Percentiles rank a stretch among this genome's conserved stretches.
Evolutionary conservation across 2,888 invertebrate genomes (phyloP).

Genomic region (Kryphioiulus occultus): DNA sequence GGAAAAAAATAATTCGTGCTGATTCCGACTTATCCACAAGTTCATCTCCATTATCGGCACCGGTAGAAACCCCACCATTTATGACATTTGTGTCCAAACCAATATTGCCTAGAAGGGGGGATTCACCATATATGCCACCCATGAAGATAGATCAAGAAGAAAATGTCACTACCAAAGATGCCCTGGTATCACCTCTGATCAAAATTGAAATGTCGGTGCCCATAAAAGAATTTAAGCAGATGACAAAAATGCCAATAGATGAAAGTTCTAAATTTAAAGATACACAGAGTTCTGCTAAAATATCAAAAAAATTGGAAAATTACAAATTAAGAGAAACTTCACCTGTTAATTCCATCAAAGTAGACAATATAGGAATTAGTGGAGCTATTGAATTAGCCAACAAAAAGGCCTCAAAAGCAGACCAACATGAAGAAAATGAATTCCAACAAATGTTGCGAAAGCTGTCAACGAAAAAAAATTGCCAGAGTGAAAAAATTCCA

Average conservation of each 20-base stretch:
- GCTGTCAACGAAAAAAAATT: background rate
- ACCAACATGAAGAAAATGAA: background rate
- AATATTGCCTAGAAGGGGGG: background rate
- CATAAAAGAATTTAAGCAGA: background rate
- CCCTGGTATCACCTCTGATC: background rate
- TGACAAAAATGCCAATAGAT: background rate
- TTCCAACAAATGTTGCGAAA: background rate
- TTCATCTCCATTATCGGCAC: background rate
- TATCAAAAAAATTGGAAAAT: no score
- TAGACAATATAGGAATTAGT: background rate
- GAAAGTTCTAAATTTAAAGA: background rate
- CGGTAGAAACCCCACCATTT: background rate
- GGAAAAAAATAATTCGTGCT: background rate
- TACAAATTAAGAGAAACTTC: no score
- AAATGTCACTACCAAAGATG: background rate
- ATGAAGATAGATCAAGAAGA: background rate
- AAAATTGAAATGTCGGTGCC: background rate
- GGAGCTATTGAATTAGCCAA: background rate
- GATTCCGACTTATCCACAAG: background rate
- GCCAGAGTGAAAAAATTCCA: background rate
- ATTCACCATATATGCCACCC: background rate
- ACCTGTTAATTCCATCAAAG: background rate
- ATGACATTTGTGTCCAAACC: background rate
- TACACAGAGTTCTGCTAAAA: background rate
- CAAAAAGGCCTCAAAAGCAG: background rate